phyloP scores from a whole-genome alignment of 2,888 invertebrate genomes.

The Eupsilia transversa region DNA sequence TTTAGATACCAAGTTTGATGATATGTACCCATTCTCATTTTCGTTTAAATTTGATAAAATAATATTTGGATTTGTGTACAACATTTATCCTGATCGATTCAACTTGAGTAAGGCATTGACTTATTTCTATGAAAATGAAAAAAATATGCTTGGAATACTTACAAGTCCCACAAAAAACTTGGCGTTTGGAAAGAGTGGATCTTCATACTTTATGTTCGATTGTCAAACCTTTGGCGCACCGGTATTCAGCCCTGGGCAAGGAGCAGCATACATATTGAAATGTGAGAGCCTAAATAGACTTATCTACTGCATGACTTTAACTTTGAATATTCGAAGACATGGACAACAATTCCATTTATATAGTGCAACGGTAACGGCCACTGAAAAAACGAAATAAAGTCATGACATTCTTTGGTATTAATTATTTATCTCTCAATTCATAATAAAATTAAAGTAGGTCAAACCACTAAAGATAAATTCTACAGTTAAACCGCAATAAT shows the following conservation, averaged over 20 bases:
- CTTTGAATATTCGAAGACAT: conserved; percentile 90
- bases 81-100: conserved; percentile 89
- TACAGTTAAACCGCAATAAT: neutral
- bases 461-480: neutral
- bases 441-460: neutral
- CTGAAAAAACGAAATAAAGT: conserved; percentile 68
- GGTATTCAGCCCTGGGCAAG: conserved; percentile 90
- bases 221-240: conserved; percentile 92
- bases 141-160: conserved; percentile 88
- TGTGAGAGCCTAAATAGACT: conserved; percentile 91
- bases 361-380: conserved; percentile 73
- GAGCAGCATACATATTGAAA: conserved; percentile 91
- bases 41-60: conserved; percentile 89
- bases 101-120: conserved; percentile 91
- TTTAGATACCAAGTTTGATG: conserved; percentile 87
- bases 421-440: conserved; percentile 15
- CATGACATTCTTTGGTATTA: neutral
- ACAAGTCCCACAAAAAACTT: conserved; percentile 89
- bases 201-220: conserved; percentile 93
- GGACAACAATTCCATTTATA: conserved; percentile 90
- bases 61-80: conserved; percentile 92
- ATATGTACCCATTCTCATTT: conserved; percentile 91
- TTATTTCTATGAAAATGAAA: conserved; percentile 91
- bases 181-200: conserved; percentile 87
- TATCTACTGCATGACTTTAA: conserved; percentile 91